Evolutionary conservation across 30 jellyfish, hydroid and myxozoan species (phyloP).

Genomic region (Chrysaora quinquecirrha): DNA sequence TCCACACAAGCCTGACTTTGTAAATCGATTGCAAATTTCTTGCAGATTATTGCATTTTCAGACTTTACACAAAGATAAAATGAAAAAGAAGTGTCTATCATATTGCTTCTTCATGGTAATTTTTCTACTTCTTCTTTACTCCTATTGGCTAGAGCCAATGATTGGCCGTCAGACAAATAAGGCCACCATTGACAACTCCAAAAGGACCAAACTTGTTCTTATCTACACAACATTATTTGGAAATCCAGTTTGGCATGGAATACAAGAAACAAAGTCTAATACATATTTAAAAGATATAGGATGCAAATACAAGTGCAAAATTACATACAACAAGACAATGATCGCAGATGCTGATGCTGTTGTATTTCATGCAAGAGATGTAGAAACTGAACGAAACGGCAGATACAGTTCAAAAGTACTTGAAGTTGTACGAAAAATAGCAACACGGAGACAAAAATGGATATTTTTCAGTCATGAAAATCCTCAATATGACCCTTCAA

Average conservation of each 20-base stretch:
- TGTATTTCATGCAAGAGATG: slow-evolving; percentile 77
- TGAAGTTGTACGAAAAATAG: background rate
- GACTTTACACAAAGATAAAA: no score
- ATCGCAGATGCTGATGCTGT: slow-evolving; percentile 34
- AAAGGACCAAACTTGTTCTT: background rate
- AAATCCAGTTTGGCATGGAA: background rate
- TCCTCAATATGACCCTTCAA: background rate
- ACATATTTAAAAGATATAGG: background rate
- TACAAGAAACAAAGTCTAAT: background rate
- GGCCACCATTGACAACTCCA: background rate
- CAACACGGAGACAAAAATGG: slow-evolving; percentile 30
- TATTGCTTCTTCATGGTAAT: no score
- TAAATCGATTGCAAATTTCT: no score
- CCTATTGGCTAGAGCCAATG: no score
- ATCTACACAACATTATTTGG: background rate
- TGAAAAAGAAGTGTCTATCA: no score
- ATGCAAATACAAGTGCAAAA: background rate
- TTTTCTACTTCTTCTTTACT: no score
- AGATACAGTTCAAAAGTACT: background rate
- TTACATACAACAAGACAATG: background rate
- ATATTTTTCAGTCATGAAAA: background rate
- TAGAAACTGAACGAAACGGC: background rate
- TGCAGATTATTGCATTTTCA: no score
- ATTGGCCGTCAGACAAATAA: no score
- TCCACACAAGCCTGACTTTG: no score